phyloP scores from a whole-genome alignment of 1,140 invertebrate genomes.

The Drosophila elegans region DNA sequence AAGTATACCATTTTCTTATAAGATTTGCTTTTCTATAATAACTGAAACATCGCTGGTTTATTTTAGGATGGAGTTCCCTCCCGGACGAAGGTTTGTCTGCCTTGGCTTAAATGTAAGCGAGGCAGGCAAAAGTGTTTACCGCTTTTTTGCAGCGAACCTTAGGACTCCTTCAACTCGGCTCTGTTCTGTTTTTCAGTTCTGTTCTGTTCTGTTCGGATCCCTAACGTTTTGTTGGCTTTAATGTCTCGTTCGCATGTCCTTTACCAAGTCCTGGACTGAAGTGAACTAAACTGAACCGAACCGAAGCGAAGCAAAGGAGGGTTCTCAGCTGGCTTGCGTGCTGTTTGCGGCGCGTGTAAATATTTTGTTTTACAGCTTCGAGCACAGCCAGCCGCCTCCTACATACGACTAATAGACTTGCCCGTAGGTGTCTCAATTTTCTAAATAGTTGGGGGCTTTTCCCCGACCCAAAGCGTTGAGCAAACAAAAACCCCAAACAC shows the following conservation, averaged over 20 bases:
- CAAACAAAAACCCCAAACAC: slow-evolving; percentile 37
- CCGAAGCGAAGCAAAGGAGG: slow-evolving; percentile 8
- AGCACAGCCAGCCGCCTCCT: slow-evolving; percentile 41
- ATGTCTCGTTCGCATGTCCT: slow-evolving; percentile 80
- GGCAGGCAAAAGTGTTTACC: slow-evolving; percentile 35
- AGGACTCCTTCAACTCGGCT: slow-evolving; percentile 29
- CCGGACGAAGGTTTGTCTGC: slow-evolving; percentile 42
- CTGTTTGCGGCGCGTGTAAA: slow-evolving; percentile 71
- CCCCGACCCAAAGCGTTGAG: slow-evolving; percentile 19
- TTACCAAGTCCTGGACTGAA: slow-evolving; percentile 33
- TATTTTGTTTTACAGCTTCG: slow-evolving; percentile 80
- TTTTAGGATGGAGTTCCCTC: slow-evolving; percentile 15
- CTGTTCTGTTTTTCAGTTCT: neutral
- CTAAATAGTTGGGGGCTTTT: slow-evolving; percentile 66
- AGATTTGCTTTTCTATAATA: neutral
- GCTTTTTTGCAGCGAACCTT: slow-evolving; percentile 23
- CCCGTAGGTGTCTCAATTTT: slow-evolving; percentile 80
- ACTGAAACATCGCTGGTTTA: slow-evolving; percentile 2
- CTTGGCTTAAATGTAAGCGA: slow-evolving; percentile 32
- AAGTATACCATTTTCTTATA: too few species aligned
- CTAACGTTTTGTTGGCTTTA: slow-evolving; percentile 66
- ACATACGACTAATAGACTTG: slow-evolving; percentile 69
- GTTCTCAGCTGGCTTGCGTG: slow-evolving; percentile 59
- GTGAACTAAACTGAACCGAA: slow-evolving; percentile 3
- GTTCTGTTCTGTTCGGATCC: slow-evolving; percentile 21